These are phyloP conservation scores for Aratinga solstitialis DNA, from an alignment of 2,797 vertebrate species.

Conservation along the genomic window DNA sequence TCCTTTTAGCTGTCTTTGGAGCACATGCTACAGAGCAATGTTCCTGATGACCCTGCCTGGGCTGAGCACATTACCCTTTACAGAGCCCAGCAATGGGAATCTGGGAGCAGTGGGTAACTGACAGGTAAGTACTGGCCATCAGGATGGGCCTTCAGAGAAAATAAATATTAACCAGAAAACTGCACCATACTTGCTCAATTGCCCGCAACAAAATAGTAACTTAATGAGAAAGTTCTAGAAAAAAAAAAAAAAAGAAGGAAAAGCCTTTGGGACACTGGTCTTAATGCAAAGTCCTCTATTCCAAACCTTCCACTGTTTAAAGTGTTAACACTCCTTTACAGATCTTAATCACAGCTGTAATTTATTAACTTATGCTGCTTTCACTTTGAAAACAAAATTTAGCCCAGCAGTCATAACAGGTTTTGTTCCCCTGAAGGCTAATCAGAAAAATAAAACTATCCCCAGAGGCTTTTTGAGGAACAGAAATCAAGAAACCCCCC, in stretches of 20 bases:
- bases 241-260: neutral
- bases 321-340: neutral
- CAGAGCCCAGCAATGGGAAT: neutral
- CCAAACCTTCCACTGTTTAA: neutral
- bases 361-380: neutral
- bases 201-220: neutral
- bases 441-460: conserved; percentile 2
- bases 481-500: conserved; percentile 60
- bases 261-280: neutral
- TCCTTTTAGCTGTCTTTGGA: neutral
- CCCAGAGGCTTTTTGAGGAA: conserved; percentile 34
- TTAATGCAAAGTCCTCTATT: neutral
- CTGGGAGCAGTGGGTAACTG: neutral
- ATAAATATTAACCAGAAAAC: neutral
- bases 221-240: neutral
- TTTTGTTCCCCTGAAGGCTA: neutral
- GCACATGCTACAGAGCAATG: neutral
- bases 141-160: neutral
- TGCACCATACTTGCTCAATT: neutral
- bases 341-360: neutral
- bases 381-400: conserved; percentile 31
- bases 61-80: neutral
- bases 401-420: neutral
- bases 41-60: neutral
- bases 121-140: neutral